Evolutionary conservation across 1,140 invertebrate genomes (phyloP), one percentile per base, ranked within the genome.

Genomic region (Aphelenchoides besseyi): DNA sequence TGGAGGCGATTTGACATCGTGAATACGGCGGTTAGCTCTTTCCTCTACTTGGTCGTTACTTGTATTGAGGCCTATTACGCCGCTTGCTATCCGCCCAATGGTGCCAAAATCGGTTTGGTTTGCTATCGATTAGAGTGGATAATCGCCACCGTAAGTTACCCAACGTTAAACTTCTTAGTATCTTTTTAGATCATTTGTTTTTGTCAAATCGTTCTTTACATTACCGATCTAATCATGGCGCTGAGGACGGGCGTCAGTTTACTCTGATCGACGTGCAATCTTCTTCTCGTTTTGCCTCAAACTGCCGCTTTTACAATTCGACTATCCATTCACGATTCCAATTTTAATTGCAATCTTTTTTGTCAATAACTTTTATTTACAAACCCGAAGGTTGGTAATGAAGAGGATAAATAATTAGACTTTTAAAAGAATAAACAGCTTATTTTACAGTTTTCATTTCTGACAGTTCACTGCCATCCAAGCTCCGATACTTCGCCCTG

Each of bases 121-220:
- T 78, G 76, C 52, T 67, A 78, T 62, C 48, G 75, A n/a, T 37
- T 74, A 16, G 76, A 78, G 53, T 78, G 76, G 76, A 78, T 78
- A 16, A 74, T 78, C 55, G 76, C 76, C 26, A 54, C 57, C 61
- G 76, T 78, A 48, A 48, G 76, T 63, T 52, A 32, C n/a, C 2
- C 28, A 26, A 12, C 1, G 63, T 1, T 3, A 32, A 64, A 64
- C 52, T 33, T 53, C 16, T n/a, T n/a, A n/a, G n/a, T n/a, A n/a
- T n/a, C 8, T 23, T n/a, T 69, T 69, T 29, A 69, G 67, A 23
- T 66, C 8, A 26, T 70, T 23, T 37, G 16, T 28, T 70, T 70
- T 28, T 23, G 23, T n/a, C 23, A 70, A 8, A n/a, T 70, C 9
- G 37, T 70, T 9, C 62, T 70, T 59, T 70, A 70, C 26, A 18